Evolutionary conservation across 2,797 vertebrate genomes (phyloP), one percentile per base, ranked within the genome.

Genomic region (Selene dorsalis): DNA sequence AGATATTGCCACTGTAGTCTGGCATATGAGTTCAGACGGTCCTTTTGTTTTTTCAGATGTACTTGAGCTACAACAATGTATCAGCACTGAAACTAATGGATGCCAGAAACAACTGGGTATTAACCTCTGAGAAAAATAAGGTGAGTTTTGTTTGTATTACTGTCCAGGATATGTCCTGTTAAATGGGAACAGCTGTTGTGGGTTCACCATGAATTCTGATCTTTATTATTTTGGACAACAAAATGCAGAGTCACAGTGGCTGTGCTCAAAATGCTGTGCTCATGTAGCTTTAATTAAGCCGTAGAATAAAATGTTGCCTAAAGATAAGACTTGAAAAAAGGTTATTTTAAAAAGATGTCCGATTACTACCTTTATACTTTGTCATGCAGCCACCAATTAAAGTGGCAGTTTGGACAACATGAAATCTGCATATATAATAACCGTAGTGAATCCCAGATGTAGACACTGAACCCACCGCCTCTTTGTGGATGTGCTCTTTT

Each of bases 61-160:
- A 97, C 87, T 93, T 99, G 88, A 99, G 98, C 94, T 99, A 97
- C 93, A 98, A 98, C 94, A 99, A 99, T 0, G 96, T 98, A 61
- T 98, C 96, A 2, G 97, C 98, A 0, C 94, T 99, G 87, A 99
- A 98, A 93, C 96, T 95, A 50, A 94, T 99, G 1, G 94, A 96
- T 62, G 94, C 97, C 85, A 96, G 95, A 85, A 94, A 92, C 8
- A 94, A 96, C 94, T 99, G 98, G 98, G 91, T 85, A 1, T 95
- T 98, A 9, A 95, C 94, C 30, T 95, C 95, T 0, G 97, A 98
- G 87, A 96, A 94, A 91, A 95, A 95, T 17, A 96, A 98, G 96
- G 98, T 99, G 35, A 78, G 93, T 35, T 85, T 47, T 82, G 74
- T 71, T 79, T 80, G 56, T 64, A 2, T 66, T 26, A 9, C 57